phyloP scores from a whole-genome alignment of 2,888 invertebrate genomes.

The Xanthorhoe spadicearia region DNA sequence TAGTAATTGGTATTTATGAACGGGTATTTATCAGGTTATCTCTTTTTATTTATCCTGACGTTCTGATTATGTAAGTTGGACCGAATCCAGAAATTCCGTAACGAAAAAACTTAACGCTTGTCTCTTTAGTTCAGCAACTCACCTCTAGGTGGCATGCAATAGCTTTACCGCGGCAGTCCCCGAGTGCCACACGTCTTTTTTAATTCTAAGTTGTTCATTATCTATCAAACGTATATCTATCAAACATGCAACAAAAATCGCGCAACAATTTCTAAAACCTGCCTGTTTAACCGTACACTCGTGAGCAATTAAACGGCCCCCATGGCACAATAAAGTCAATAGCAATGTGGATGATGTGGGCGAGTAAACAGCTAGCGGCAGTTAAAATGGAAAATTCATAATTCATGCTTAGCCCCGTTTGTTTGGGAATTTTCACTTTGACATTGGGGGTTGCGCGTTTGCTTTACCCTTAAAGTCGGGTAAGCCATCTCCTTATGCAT shows the following conservation, averaged over 20 bases:
- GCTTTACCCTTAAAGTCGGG: background rate
- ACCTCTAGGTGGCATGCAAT: too few relatives aligned
- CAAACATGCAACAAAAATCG: background rate
- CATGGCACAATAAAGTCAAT: conserved; percentile 60
- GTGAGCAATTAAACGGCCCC: conserved; percentile 52
- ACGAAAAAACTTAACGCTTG: too few relatives aligned
- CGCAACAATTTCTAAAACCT: background rate
- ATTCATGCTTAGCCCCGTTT: conserved; percentile 51
- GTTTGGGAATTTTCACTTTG: conserved; percentile 22
- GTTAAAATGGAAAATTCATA: conserved; percentile 63
- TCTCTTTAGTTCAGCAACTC: too few relatives aligned
- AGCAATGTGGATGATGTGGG: conserved; percentile 45
- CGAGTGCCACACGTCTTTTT: too few relatives aligned
- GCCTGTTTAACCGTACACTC: conserved; percentile 13
- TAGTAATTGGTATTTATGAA: too few relatives aligned
- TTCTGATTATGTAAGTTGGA: too few relatives aligned
- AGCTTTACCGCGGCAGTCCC: too few relatives aligned
- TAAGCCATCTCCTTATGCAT: too few relatives aligned
- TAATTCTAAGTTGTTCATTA: too few relatives aligned
- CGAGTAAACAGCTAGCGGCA: conserved; percentile 53
- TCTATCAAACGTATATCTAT: background rate
- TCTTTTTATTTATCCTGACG: too few relatives aligned
- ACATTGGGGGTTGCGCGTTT: background rate
- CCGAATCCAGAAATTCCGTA: too few relatives aligned
- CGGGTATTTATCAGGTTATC: too few relatives aligned